Base-by-base conservation (phyloP, 2,888 invertebrate genomes). In the Epirrhoe alternata region DNA sequence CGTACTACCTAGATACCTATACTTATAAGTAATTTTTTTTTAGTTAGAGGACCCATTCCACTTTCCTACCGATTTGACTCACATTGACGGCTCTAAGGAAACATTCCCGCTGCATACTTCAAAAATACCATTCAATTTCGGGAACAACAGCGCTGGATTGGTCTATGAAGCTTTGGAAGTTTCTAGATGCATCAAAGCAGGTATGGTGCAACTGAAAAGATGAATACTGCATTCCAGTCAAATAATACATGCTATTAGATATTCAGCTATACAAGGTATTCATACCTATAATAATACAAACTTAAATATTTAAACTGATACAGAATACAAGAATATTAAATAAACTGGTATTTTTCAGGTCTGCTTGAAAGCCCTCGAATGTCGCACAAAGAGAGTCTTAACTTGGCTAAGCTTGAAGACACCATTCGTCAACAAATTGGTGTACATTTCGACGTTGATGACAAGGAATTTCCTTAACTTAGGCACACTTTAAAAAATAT, bases 91-190 rank as follows among this genome's bases (percentile, higher is more conserved):
- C 0, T 88, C 84, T 56, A 88, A 87, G 64, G 93, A 90, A 72
- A 91, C 94, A 53, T 95, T 94, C 82, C 85, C 94, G 0, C 82
- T 97, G 5, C 97, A 97, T 5, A 79, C 91, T 54, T 93, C 94
- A 0, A 86, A 90, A 42, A 58, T 92, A 4, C 81, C 87, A 8
- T 94, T 94, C 72, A 95, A 95, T 79, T 96, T 95, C 74, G 72
- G 60, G 0, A 97, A 97, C 79, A 97, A 97, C 79, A 96, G 96
- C 63, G 94, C 94, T 30, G 97, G 96, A 1, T 86, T 97, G 63
- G 92, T 95, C 17, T 97, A 95, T 80, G 95, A 97, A 88, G 96
- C 97, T 1, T 90, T 95, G 54, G 97, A 97, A 87, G 96, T 95
- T 1, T 94, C 96, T 35, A 91, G 94, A 72, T 97, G 97, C 77